A percentile compares a stretch with the other conserved stretches of the same genome.
These are phyloP conservation scores for Struthio camelus DNA, from an alignment of 2,113 vertebrate genomes.

Conservation along the genomic window DNA sequence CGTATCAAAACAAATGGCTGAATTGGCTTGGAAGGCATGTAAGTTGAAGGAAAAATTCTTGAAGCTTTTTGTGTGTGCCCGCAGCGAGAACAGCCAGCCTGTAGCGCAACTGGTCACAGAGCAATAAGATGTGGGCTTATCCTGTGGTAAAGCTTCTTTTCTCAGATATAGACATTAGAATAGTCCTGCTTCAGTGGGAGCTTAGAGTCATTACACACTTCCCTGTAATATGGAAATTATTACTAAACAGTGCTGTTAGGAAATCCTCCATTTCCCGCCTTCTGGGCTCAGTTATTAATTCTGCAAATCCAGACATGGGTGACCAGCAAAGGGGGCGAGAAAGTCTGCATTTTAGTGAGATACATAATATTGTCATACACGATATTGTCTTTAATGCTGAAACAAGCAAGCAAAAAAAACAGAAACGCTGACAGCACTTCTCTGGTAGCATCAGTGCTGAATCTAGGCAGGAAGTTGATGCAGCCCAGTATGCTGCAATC, in stretches of 20 bases:
- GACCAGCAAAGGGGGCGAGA: background rate
- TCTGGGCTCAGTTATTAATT: background rate
- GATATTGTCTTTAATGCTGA: background rate
- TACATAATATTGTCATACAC: accelerated
- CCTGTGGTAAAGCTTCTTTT: background rate
- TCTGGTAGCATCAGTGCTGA: background rate
- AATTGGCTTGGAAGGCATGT: background rate
- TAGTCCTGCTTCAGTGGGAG: background rate
- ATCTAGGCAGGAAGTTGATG: background rate
- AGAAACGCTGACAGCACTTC: accelerated
- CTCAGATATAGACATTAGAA: background rate
- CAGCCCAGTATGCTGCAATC: background rate
- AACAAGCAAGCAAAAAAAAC: background rate
- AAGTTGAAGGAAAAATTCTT: background rate
- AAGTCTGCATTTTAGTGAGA: background rate
- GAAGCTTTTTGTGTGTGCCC: background rate
- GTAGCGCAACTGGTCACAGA: background rate
- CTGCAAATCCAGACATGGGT: background rate
- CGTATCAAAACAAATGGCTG: background rate
- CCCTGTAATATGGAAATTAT: background rate
- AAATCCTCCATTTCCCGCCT: background rate
- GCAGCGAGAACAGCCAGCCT: background rate
- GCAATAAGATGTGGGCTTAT: background rate
- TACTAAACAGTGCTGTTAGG: background rate
- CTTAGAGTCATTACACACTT: background rate